Percentiles rank a stretch among this genome's conserved stretches.
Evolutionary conservation across 1,140 invertebrate species (phyloP).

Genomic region (Papilio machaon): DNA sequence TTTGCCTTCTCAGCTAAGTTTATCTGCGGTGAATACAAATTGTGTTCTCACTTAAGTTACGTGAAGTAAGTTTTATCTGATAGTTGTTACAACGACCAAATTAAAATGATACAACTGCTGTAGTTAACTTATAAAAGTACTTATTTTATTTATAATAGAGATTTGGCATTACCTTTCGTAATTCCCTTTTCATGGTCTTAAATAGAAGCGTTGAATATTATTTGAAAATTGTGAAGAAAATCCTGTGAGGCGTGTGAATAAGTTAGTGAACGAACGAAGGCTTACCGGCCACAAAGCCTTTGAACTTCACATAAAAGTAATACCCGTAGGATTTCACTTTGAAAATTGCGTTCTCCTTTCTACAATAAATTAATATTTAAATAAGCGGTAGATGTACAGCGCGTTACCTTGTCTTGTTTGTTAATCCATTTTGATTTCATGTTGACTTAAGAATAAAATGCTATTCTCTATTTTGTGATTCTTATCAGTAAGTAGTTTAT

Average conservation of each 20-base stretch:
- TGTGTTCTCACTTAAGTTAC: not conserved
- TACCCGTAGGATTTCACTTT: constrained; percentile 26
- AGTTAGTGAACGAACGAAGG: not conserved
- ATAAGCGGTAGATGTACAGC: not conserved
- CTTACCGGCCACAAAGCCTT: constrained; percentile 13
- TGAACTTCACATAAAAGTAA: constrained; percentile 20
- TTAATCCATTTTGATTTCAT: not conserved
- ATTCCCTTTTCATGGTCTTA: not conserved
- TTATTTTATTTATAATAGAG: no score
- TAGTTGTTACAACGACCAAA: not conserved
- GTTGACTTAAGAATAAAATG: not conserved
- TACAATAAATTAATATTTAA: constrained; percentile 22
- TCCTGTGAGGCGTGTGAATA: constrained; percentile 9
- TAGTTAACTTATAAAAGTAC: no score
- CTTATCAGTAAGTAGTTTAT: no score
- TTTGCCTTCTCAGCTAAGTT: constrained; percentile 20
- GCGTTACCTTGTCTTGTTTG: not conserved
- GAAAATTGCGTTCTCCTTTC: constrained; percentile 16
- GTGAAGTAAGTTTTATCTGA: not conserved
- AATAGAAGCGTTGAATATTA: not conserved
- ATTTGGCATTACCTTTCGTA: not conserved
- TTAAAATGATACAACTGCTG: not conserved
- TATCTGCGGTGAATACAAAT: constrained; percentile 22
- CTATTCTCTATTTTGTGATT: no score
- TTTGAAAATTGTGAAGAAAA: constrained; percentile 20